Evolutionary conservation across 2,888 invertebrate species (phyloP).

Genomic region (Xestia ashworthii): DNA sequence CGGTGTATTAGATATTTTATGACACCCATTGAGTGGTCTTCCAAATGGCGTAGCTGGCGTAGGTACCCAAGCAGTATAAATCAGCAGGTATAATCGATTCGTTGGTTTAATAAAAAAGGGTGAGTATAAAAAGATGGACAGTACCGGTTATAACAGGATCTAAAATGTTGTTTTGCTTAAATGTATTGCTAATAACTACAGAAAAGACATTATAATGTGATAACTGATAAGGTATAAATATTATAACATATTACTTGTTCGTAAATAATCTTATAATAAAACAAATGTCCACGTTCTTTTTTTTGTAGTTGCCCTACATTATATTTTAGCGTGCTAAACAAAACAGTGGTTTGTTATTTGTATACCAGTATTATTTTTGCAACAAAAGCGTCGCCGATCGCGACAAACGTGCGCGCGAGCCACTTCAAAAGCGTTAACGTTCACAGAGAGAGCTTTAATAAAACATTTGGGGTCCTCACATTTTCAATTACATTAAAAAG

Average conservation of each 20-base stretch:
- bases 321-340: conserved; percentile 27
- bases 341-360: conserved; percentile 44
- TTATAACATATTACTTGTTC: background rate
- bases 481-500: conserved; percentile 90
- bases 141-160: conserved; percentile 37
- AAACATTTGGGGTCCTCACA: conserved; percentile 86
- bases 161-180: background rate
- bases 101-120: conserved; percentile 8
- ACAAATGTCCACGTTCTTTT: conserved; percentile 4
- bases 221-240: background rate
- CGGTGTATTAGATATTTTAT: conserved; percentile 13
- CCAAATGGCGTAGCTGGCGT: conserved; percentile 3
- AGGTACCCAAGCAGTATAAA: background rate
- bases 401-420: conserved; percentile 62
- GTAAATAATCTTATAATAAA: conserved; percentile 20
- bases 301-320: conserved; percentile 5
- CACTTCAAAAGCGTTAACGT: conserved; percentile 78
- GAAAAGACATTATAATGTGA: background rate
- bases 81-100: conserved; percentile 23
- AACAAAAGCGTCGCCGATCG: conserved; percentile 53
- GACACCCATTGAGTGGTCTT: background rate
- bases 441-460: conserved; percentile 82
- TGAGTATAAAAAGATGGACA: conserved; percentile 17
- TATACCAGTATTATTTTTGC: conserved; percentile 45
- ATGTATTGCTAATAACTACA: conserved; percentile 7